Base-by-base conservation (phyloP, 2,888 invertebrate genomes). In the Antheraea assamensis region DNA sequence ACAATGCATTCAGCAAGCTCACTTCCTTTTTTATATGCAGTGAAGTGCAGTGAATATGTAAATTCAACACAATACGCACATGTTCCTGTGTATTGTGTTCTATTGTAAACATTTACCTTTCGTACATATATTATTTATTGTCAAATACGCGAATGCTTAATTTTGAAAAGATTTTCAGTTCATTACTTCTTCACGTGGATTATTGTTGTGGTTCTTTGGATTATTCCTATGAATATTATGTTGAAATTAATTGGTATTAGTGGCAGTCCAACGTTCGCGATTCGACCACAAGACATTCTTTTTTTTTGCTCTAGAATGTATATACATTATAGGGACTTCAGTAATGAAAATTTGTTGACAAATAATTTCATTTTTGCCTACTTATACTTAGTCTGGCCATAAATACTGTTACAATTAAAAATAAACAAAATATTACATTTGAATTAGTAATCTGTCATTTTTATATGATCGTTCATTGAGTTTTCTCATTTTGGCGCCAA, bases 81-180 rank as follows among this genome's bases (percentile, higher is more conserved):
- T 13, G 13, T 61, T 15, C 24, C 13, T 27, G 15, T 17, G 15
- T 61, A 27, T 61, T 61, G 61, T 61, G 61, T 27, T 61, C 61
- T 24, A 5, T 55, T 49, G 35, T 35, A 52, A 52, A 58, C 7
- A 58, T 58, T 58, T 21, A 52, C 21, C 52, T n/a, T n/a, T n/a
- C n/a, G 24, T 58, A 10, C n/a, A 4, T 58, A 58, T n/a, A 58
- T 58, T 58, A 58, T 58, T 58, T 58, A n/a, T n/a, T 24, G n/a
- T 58, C 24, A 3, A 58, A 24, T 58, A 58, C 21, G 58, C n/a
- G 58, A 58, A 24, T 58, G 58, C 58, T 58, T 58, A 58, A 58
- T 58, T 58, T 58, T 58, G 58, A 10, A 58, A 58, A n/a, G 58
- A n/a, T 58, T 58, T 58, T 58, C 58, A 58, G n/a, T 58, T 58